Evolutionary conservation across 2,113 vertebrate species (phyloP).

Genomic region (Oryzias woworae): DNA sequence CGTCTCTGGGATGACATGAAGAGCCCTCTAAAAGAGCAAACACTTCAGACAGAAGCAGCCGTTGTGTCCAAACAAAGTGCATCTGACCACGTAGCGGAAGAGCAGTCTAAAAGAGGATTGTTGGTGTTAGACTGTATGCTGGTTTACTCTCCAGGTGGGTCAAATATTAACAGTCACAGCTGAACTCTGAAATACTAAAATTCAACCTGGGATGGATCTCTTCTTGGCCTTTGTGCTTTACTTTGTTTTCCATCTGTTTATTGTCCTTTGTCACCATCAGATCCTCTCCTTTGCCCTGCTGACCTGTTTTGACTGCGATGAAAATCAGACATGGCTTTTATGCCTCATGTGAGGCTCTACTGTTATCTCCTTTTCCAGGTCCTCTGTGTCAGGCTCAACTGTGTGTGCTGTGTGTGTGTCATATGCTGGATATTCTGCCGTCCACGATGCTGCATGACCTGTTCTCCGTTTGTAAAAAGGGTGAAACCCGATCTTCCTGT

Average conservation of each 20-base stretch:
- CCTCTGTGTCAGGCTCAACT: constrained; percentile 12
- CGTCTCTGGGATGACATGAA: no score
- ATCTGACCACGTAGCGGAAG: not conserved
- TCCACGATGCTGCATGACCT: constrained; percentile 48
- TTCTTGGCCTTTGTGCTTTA: not conserved
- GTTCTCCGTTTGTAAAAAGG: constrained; percentile 45
- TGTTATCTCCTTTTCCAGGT: not conserved
- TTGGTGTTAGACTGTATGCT: not conserved
- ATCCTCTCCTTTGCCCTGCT: constrained; percentile 19
- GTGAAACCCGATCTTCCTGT: constrained; percentile 47
- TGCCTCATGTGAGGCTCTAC: not conserved
- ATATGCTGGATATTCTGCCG: constrained; percentile 13
- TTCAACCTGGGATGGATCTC: not conserved
- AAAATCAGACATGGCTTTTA: not conserved
- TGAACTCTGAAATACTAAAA: constrained; percentile 1
- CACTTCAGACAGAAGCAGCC: no score
- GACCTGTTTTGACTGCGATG: constrained; percentile 26
- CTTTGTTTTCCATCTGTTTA: not conserved
- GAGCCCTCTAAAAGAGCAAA: no score
- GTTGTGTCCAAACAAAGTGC: not conserved
- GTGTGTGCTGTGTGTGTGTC: constrained; percentile 2
- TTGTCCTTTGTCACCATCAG: not conserved
- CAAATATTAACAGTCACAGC: constrained; percentile 51
- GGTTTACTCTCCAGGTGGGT: not conserved
- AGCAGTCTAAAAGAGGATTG: not conserved